Conservation (phyloP, 2,888 invertebrate genomes). For the Bellardia bayeri region DNA sequence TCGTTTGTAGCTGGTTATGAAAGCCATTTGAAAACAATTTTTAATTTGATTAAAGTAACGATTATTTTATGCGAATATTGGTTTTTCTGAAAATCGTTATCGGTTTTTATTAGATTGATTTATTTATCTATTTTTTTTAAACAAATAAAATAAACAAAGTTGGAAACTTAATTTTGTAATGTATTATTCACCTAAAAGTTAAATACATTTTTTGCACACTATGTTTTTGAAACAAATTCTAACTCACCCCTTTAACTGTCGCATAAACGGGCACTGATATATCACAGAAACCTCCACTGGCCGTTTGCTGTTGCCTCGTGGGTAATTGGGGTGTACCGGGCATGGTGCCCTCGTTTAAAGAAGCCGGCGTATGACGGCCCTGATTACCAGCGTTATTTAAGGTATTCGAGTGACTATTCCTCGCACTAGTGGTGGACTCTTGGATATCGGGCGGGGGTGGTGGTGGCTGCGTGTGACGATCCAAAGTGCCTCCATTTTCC, state of each 20-base stretch:
- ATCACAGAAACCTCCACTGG: slow-evolving; percentile 93
- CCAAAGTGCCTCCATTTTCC: slow-evolving; percentile 76
- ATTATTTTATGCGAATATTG: no score
- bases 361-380: slow-evolving; percentile 74
- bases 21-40: no score
- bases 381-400: slow-evolving; percentile 76
- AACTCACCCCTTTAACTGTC: slow-evolving; percentile 93
- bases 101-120: no score
- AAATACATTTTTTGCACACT: background rate
- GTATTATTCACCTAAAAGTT: no score
- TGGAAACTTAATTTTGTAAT: no score
- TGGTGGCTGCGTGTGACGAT: slow-evolving; percentile 52
- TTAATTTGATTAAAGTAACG: no score
- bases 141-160: no score
- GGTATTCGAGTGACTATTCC: slow-evolving; percentile 75
- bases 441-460: slow-evolving; percentile 74
- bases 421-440: slow-evolving; percentile 74
- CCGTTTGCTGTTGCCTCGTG: slow-evolving; percentile 84
- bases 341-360: slow-evolving; percentile 68
- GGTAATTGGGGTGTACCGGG: slow-evolving; percentile 82
- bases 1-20: no score
- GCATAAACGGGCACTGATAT: slow-evolving; percentile 97
- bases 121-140: no score
- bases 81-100: no score
- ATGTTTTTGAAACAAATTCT: background rate